Base-by-base conservation (phyloP, 2,113 vertebrate genomes). In the Edolisoma coerulescens region DNA sequence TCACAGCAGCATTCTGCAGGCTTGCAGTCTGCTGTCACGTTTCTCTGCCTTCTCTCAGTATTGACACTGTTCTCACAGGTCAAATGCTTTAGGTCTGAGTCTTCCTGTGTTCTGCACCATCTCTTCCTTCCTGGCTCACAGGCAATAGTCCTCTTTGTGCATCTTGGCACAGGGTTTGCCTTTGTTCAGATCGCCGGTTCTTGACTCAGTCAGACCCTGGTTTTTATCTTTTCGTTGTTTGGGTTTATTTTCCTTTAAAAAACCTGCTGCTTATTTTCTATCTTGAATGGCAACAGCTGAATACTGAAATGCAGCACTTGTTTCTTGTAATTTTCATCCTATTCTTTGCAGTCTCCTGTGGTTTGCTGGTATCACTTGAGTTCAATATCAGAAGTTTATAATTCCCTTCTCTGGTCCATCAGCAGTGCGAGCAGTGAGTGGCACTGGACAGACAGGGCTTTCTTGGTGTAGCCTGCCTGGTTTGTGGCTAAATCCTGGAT, bases 171-270 rank as follows among this genome's bases (percentile, higher is more conserved):
- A 13, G 26, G 2, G 53, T 61, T 39, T 93, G 53, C 53, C 23
- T 84, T 89, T 83, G 68, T 71, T 88, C 0, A 0, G 9, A 3
- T 78, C 17, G 11, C 24, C 0, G 0, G 13, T 65, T 78, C 81
- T 71, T 49, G 19, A 71, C n/a, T n/a, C 24, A 4, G 10, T 33
- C 60, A 88, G 71, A 47, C 42, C 42, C 8, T 22, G 10, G 0
- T 37, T 53, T 59, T 23, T 60, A 4, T 19, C 45, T n/a, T 39
- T 41, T 45, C 16, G 5, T 13, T 15, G 41, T 32, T 61, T 32
- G 24, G 15, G 12, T 4, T 15, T 14, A n/a, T 33, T 32, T 41
- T 32, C 4, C 4, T 28, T 41, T 47, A 37, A 61, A 28, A 35
- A 78, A 45, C 2, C 10, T 23, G 7, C 45, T 91, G 47, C 26